Percentiles rank a stretch among this genome's conserved stretches.
These are phyloP conservation scores for Phaetusa simplex DNA, from an alignment of 2,113 vertebrate species.

Conservation along the genomic window DNA sequence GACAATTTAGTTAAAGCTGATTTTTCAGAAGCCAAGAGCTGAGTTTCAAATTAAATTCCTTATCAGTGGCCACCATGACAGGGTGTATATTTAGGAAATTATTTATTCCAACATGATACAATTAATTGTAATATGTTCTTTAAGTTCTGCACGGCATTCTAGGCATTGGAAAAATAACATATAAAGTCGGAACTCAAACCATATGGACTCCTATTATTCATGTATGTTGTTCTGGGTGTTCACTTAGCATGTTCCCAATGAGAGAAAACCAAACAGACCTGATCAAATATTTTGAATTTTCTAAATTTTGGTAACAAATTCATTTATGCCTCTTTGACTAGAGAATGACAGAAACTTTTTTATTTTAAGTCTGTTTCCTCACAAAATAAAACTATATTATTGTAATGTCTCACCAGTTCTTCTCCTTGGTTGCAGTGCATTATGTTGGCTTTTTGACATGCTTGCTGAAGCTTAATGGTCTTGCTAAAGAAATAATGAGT, in stretches of 20 bases:
- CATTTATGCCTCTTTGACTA: not conserved
- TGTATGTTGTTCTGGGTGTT: not conserved
- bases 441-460: not conserved
- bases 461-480: not conserved
- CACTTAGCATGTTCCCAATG: not conserved
- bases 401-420: not conserved
- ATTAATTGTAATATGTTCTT: conserved; percentile 24
- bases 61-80: conserved; percentile 39
- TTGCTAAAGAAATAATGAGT: not conserved
- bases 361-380: not conserved
- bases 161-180: not conserved
- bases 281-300: not conserved
- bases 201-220: not conserved
- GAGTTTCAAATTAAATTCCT: conserved; percentile 58
- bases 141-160: not conserved
- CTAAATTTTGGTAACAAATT: not conserved
- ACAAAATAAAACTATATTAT: not conserved
- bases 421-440: not conserved
- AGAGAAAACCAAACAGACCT: not conserved
- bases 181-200: not conserved
- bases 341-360: not conserved
- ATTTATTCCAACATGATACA: conserved; percentile 43
- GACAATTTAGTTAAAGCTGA: conserved; percentile 63
- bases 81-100: conserved; percentile 38
- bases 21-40: conserved; percentile 53